Conservation (phyloP, 1,140 invertebrate genomes). For the Gonioctena quinquepunctata region DNA sequence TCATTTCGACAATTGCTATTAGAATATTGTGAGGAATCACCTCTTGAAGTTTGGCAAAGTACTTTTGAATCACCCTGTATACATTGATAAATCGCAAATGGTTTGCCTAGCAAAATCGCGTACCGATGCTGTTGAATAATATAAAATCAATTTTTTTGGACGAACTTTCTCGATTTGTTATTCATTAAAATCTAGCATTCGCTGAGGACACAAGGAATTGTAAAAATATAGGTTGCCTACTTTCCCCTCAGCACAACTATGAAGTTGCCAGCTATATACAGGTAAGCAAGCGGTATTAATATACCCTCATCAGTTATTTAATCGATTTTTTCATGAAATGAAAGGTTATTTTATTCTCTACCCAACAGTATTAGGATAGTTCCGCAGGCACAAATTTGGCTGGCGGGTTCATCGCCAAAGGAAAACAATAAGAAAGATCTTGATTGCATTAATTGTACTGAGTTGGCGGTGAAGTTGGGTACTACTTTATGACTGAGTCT, state of each 20-base stretch:
- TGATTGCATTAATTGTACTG: conserved; percentile 45
- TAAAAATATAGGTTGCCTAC: background rate
- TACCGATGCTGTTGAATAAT: conserved; percentile 2
- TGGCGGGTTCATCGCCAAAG: conserved; percentile 37
- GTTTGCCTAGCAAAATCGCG: background rate
- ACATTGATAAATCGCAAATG: background rate
- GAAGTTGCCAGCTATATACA: background rate
- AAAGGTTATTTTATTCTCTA: background rate
- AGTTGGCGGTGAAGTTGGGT: conserved; percentile 45
- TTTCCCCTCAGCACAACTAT: conserved; percentile 4
- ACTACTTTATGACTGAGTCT: conserved; percentile 42
- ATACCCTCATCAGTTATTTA: background rate
- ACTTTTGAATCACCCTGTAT: too few species aligned
- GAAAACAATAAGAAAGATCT: conserved; percentile 17
- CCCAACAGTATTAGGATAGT: background rate
- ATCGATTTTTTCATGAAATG: background rate
- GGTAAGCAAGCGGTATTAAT: background rate
- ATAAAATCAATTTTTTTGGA: background rate
- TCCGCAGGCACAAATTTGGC: conserved; percentile 28
- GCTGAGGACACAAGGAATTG: background rate
- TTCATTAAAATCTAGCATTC: background rate
- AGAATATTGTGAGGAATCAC: too few species aligned
- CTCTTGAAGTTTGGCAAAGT: too few species aligned
- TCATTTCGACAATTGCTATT: too few species aligned
- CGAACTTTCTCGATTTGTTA: background rate